Evolutionary conservation across 2,113 vertebrate species (phyloP).

Genomic region (Coryphaenoides rupestris): DNA sequence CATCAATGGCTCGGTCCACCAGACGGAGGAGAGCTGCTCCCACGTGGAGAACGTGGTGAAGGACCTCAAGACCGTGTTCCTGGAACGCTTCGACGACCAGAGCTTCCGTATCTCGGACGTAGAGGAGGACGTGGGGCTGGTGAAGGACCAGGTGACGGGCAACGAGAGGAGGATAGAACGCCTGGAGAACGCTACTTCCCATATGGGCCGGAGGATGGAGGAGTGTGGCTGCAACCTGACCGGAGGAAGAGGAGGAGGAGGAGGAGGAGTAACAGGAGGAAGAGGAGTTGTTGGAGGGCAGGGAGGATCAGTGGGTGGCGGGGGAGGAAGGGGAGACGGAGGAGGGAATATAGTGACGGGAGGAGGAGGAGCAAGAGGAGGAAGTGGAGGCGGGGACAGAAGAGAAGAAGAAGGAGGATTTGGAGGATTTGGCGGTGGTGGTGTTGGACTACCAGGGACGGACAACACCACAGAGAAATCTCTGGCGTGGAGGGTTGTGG

Average conservation of each 20-base stretch:
- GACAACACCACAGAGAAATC: constrained; percentile 67
- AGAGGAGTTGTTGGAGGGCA: constrained; percentile 6
- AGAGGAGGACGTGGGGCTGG: constrained; percentile 63
- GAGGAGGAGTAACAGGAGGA: constrained; percentile 37
- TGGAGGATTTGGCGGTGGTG: constrained; percentile 13
- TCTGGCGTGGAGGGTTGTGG: constrained; percentile 77
- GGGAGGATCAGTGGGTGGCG: not conserved
- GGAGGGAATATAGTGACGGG: not conserved
- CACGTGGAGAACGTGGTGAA: constrained; percentile 61
- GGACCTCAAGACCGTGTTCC: constrained; percentile 59
- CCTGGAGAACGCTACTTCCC: constrained; percentile 58
- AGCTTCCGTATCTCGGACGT: constrained; percentile 61
- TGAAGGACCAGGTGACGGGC: constrained; percentile 58
- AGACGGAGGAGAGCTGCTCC: constrained; percentile 61
- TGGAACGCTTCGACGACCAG: constrained; percentile 69
- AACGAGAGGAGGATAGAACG: constrained; percentile 47
- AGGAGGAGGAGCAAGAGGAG: constrained; percentile 36
- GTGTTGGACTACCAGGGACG: constrained; percentile 9
- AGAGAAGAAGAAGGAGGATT: constrained; percentile 25
- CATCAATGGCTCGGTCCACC: constrained; percentile 73
- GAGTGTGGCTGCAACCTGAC: constrained; percentile 41
- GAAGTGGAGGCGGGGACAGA: constrained; percentile 11
- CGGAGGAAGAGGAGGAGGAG: not conserved
- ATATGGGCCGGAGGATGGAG: constrained; percentile 58
- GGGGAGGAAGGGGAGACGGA: constrained; percentile 27